phyloP scores from a whole-genome alignment of 2,113 vertebrate species.

The Phyllostomus hastatus region DNA sequence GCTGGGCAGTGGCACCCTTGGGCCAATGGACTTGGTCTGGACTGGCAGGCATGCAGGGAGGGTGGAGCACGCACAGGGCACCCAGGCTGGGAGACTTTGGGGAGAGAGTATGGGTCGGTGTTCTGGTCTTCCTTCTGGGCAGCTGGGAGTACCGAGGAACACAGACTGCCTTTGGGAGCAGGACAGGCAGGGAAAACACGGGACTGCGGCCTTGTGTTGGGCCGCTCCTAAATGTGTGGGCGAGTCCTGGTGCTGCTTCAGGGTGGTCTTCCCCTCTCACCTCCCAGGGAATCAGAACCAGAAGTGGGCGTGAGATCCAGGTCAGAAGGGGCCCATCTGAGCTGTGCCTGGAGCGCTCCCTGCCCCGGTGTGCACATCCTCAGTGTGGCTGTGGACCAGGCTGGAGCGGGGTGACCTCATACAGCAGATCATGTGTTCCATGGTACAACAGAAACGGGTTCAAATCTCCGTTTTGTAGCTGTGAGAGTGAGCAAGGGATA shows the following conservation, averaged over 20 bases:
- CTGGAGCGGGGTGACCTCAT: accelerated
- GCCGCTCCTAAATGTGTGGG: accelerated
- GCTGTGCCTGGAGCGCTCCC: not conserved
- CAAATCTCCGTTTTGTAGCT: not conserved
- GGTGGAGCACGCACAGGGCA: not conserved
- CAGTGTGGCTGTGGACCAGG: not conserved
- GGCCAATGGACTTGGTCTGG: not conserved
- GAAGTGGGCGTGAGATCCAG: not conserved
- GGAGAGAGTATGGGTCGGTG: too few species aligned
- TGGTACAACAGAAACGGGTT: not conserved
- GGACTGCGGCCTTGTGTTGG: too few species aligned
- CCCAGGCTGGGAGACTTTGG: not conserved
- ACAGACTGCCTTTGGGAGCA: too few species aligned
- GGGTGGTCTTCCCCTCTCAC: too few species aligned
- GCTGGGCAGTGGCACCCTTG: not conserved
- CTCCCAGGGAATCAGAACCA: not conserved
- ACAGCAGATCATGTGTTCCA: not conserved
- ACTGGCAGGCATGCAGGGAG: not conserved
- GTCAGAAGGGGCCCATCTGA: not conserved
- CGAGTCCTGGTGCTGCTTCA: not conserved
- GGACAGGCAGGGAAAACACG: not conserved
- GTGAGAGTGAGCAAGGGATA: not conserved
- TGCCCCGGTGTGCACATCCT: accelerated
- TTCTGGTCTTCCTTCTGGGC: not conserved
- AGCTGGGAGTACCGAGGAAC: too few species aligned